phyloP scores from a whole-genome alignment of 2,113 vertebrate species.

The Gasterosteus nipponicus region DNA sequence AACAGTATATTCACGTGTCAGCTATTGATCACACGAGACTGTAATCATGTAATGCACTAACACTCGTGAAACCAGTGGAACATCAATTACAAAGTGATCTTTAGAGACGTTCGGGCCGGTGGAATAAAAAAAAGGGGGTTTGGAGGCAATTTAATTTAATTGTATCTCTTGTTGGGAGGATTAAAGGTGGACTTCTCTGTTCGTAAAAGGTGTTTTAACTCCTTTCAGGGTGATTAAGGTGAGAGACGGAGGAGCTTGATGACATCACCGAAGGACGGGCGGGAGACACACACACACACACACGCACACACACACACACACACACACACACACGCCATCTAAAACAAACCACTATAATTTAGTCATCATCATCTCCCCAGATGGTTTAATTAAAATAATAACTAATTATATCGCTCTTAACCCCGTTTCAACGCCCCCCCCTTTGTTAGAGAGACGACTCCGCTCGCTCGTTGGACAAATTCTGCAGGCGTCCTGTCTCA shows the following conservation, averaged over 20 bases:
- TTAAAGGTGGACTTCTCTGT: conserved; percentile 36
- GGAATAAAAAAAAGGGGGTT: conserved; percentile 5
- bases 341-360: conserved; percentile 51
- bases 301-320: background rate
- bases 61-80: conserved; percentile 39
- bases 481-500: conserved; percentile 13
- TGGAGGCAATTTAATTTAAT: background rate
- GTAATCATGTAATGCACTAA: conserved; percentile 58
- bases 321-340: conserved; percentile 6
- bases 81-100: conserved; percentile 64
- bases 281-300: background rate
- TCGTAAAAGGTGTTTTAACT: conserved; percentile 43
- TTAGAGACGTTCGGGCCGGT: conserved; percentile 10
- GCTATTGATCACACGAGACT: conserved; percentile 60
- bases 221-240: conserved; percentile 52
- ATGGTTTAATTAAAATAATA: conserved; percentile 59
- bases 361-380: conserved; percentile 39
- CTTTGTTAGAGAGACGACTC: conserved; percentile 33
- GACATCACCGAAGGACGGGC: conserved; percentile 26
- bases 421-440: conserved; percentile 29
- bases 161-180: conserved; percentile 17
- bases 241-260: conserved; percentile 18
- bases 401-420: conserved; percentile 52
- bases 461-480: conserved; percentile 30
- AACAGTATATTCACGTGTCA: conserved; percentile 52